A percentile compares a stretch with the other conserved stretches of the same genome.
Conservation (phyloP, 2,113 vertebrate genomes). For the Macroglossus sobrinus region DNA sequence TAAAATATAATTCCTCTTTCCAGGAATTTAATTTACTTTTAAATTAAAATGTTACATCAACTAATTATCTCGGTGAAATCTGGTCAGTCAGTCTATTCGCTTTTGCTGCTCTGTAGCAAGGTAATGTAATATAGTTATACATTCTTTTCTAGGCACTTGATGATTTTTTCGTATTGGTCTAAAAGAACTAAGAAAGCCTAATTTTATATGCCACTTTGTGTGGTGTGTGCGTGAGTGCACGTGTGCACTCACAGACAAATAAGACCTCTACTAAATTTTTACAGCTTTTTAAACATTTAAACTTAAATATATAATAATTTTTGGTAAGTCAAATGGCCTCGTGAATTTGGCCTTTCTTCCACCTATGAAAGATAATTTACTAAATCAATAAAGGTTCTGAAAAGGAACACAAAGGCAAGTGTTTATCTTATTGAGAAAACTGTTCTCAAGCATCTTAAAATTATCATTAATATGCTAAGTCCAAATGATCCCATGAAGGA, state of each 20-base stretch:
- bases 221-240: too few relatives aligned
- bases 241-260: background rate
- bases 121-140: background rate
- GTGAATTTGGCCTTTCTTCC: background rate
- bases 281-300: background rate
- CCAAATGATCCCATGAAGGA: background rate
- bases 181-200: background rate
- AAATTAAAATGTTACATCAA: slow-evolving; percentile 4
- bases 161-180: background rate
- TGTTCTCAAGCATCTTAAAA: background rate
- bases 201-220: background rate
- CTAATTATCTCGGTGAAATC: slow-evolving; percentile 1
- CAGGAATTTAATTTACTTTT: background rate
- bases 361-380: slow-evolving; percentile 21
- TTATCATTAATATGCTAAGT: background rate
- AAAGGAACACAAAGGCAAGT: background rate
- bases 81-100: slow-evolving; percentile 50
- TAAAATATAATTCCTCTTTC: background rate
- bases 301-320: background rate
- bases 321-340: background rate
- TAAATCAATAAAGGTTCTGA: background rate
- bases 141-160: slow-evolving; percentile 46
- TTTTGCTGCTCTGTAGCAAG: slow-evolving; percentile 53
- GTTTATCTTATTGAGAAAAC: background rate
- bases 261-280: background rate